Percentiles rank a stretch among this genome's conserved stretches.
Conservation (phyloP, 2,888 invertebrate genomes). For the Harpalus rubripes region DNA sequence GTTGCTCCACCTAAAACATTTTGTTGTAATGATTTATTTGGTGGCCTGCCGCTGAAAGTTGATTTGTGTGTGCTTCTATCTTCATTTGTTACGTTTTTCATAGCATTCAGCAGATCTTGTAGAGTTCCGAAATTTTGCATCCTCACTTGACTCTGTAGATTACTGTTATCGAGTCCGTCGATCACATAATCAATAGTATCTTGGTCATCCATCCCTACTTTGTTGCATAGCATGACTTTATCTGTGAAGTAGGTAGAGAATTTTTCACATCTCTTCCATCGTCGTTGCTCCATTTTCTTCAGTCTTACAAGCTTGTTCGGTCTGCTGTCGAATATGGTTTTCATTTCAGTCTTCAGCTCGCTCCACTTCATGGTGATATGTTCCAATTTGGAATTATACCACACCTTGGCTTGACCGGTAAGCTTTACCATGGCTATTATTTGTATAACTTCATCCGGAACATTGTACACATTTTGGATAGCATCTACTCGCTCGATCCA, state of each 20-base stretch:
- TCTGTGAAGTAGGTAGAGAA: conserved; percentile 66
- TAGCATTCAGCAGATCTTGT: neutral
- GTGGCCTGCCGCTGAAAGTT: neutral
- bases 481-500: conserved; percentile 62
- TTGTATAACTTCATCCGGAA: conserved; percentile 66
- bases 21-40: neutral
- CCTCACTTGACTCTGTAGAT: conserved; percentile 58
- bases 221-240: conserved; percentile 66
- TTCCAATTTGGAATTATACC: conserved; percentile 63
- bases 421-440: conserved; percentile 66
- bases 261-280: conserved; percentile 65
- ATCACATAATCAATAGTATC: conserved; percentile 67
- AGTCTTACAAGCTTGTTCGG: neutral
- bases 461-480: conserved; percentile 58
- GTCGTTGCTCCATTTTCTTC: conserved; percentile 56
- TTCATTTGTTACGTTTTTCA: neutral
- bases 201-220: conserved; percentile 39
- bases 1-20: neutral
- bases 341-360: too few species aligned
- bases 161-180: conserved; percentile 66
- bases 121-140: conserved; percentile 50
- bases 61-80: neutral
- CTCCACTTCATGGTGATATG: conserved; percentile 62
- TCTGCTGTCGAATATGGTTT: too few species aligned
- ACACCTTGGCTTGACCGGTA: conserved; percentile 47